phyloP scores from a whole-genome alignment of 2,113 vertebrate genomes.

The Cryptomyrus ogoouensis region DNA sequence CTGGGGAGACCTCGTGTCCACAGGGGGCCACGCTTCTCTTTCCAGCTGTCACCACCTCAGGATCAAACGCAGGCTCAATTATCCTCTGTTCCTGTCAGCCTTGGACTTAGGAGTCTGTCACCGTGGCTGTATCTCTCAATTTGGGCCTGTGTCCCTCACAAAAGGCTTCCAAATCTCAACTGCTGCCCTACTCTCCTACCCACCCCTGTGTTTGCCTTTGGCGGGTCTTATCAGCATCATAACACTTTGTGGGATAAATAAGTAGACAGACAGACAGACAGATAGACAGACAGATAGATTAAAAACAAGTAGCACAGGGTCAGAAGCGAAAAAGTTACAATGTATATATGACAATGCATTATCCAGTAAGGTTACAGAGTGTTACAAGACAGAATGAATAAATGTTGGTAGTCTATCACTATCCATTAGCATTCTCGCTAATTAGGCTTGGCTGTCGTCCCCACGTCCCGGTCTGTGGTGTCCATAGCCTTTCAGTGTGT shows the following conservation, averaged over 20 bases:
- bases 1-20: background rate
- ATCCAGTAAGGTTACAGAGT: background rate
- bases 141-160: background rate
- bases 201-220: background rate
- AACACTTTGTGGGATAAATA: background rate
- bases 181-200: too few relatives aligned
- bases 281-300: too few relatives aligned
- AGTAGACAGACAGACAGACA: background rate
- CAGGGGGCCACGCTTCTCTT: background rate
- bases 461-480: background rate
- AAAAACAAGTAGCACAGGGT: background rate
- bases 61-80: slow-evolving; percentile 16
- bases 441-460: background rate
- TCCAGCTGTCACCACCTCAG: slow-evolving; percentile 1
- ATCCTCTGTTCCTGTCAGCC: background rate
- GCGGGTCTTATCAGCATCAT: background rate
- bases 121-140: slow-evolving; percentile 5
- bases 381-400: background rate
- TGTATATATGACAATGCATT: background rate
- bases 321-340: background rate
- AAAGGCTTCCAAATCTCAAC: background rate
- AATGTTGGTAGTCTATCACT: background rate
- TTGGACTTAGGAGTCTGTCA: background rate
- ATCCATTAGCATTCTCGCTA: background rate
- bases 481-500: background rate